Base-by-base conservation (phyloP, 2,888 invertebrate species). In the Tetragnatha montana region DNA sequence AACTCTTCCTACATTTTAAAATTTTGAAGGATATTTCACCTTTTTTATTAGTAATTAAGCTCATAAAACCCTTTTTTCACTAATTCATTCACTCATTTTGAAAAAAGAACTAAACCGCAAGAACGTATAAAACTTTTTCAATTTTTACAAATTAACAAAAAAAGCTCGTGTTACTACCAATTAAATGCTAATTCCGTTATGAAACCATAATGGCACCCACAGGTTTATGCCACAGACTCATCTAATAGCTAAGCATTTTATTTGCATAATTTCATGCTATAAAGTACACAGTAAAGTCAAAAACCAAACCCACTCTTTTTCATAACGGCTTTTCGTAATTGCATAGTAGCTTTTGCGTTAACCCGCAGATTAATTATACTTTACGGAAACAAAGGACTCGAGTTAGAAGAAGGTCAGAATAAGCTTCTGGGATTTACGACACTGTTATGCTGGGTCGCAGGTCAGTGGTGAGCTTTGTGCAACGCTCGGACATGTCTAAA, bases 391-490 rank as follows among this genome's bases (percentile, higher is more conserved):
- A 81, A 82, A 88, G 82, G 70, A 70, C 47, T 81, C 22, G n/a
- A 22, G 70, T 17, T 19, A 60, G 50, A 85, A 85, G 47, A 79
- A 71, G 85, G 85, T 85, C 85, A 85, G n/a, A 8, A 49, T 19
- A 12, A 51, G 70, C 78, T 71, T 35, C 76, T 17, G 35, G 35
- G 69, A 87, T 87, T 87, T 87, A 87, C 68, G 74, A 75, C 81
- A 75, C 74, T 69, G 35, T 47, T 21, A 17, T 8, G 35, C 17
- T 0, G 17, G 71, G 81, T 50, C 75, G 75, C 8, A 87, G 87
- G 75, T 80, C 71, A 83, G 35, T 73, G 68, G 75, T 19, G 74
- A 83, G 47, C 19, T 60, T 60, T 47, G 60, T 19, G 68, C 81
- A 83, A 83, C 60, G 60, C 68, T 60, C 60, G 12, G 22, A 19